phyloP scores from a whole-genome alignment of 2,113 vertebrate species.

The Vulpes vulpes region DNA sequence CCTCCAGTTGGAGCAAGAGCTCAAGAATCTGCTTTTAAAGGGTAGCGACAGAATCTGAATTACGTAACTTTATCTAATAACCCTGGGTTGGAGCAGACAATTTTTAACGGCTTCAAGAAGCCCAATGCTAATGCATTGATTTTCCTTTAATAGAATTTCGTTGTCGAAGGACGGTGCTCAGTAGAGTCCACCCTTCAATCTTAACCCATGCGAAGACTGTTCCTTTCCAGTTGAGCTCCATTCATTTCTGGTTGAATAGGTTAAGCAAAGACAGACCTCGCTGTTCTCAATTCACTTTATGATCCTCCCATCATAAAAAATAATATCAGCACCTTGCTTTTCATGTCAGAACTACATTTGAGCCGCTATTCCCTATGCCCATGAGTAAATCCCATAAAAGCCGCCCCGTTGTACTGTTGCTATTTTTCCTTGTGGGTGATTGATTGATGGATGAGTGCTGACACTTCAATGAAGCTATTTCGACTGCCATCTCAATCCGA shows the following conservation, averaged over 20 bases:
- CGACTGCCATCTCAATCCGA: slow-evolving; percentile 99
- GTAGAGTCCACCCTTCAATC: slow-evolving; percentile 85
- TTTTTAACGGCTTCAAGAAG: slow-evolving; percentile 83
- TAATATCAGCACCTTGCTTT: slow-evolving; percentile 95
- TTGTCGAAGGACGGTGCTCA: slow-evolving; percentile 84
- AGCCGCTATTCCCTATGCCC: slow-evolving; percentile 98
- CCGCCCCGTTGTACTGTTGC: slow-evolving; percentile 93
- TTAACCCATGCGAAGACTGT: slow-evolving; percentile 86
- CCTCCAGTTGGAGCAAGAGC: neutral
- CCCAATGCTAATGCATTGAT: slow-evolving; percentile 85
- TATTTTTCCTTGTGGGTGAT: slow-evolving; percentile 99
- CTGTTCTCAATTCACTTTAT: slow-evolving; percentile 93
- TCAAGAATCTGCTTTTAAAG: neutral
- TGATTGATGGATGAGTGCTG: slow-evolving; percentile 99
- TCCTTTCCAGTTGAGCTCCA: slow-evolving; percentile 89
- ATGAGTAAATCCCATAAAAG: slow-evolving; percentile 99
- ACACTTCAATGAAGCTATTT: slow-evolving; percentile 99
- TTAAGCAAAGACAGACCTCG: slow-evolving; percentile 92
- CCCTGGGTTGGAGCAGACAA: slow-evolving; percentile 75
- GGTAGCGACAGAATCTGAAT: neutral
- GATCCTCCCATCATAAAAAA: slow-evolving; percentile 94
- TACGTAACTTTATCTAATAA: slow-evolving; percentile 73
- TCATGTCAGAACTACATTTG: slow-evolving; percentile 98
- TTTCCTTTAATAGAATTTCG: slow-evolving; percentile 87
- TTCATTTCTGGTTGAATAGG: slow-evolving; percentile 92